Conservation (phyloP, 2,113 vertebrate genomes). For the Amphiprion ocellaris region DNA sequence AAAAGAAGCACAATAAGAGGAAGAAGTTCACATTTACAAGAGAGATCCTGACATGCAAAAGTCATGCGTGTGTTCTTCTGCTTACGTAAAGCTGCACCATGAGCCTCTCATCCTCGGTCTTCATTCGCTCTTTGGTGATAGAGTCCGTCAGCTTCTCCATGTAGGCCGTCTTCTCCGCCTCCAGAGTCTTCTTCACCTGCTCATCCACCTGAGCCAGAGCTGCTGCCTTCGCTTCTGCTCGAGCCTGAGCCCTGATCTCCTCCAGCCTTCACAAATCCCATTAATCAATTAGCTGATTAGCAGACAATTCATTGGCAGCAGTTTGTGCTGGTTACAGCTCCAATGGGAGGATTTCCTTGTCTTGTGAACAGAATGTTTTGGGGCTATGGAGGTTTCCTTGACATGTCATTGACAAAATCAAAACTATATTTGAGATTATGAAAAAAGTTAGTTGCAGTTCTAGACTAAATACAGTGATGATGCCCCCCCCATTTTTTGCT, state of each 20-base stretch:
- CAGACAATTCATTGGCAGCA: background rate
- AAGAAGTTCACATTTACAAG: slow-evolving; percentile 15
- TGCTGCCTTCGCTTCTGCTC: slow-evolving; percentile 54
- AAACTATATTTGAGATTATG: no score
- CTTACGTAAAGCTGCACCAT: slow-evolving; percentile 82
- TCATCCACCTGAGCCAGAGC: slow-evolving; percentile 69
- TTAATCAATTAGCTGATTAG: background rate
- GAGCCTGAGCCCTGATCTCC: slow-evolving; percentile 58
- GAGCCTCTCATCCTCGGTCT: slow-evolving; percentile 68
- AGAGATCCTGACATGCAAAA: slow-evolving; percentile 13
- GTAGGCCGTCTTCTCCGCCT: slow-evolving; percentile 55
- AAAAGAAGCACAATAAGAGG: slow-evolving; percentile 48
- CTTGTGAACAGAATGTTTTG: no score
- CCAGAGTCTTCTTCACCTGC: slow-evolving; percentile 75
- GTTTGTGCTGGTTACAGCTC: background rate
- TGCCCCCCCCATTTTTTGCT: no score
- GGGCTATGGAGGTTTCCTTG: no score
- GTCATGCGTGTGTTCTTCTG: background rate
- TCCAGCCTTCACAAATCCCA: slow-evolving; percentile 67
- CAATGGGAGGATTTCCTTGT: no score
- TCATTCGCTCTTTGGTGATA: slow-evolving; percentile 66
- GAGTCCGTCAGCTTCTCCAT: slow-evolving; percentile 62
- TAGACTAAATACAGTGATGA: no score
- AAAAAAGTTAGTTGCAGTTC: no score
- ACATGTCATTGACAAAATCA: no score